Base-by-base conservation (phyloP, 2,797 vertebrate genomes). In the Meriones psammophilus region DNA sequence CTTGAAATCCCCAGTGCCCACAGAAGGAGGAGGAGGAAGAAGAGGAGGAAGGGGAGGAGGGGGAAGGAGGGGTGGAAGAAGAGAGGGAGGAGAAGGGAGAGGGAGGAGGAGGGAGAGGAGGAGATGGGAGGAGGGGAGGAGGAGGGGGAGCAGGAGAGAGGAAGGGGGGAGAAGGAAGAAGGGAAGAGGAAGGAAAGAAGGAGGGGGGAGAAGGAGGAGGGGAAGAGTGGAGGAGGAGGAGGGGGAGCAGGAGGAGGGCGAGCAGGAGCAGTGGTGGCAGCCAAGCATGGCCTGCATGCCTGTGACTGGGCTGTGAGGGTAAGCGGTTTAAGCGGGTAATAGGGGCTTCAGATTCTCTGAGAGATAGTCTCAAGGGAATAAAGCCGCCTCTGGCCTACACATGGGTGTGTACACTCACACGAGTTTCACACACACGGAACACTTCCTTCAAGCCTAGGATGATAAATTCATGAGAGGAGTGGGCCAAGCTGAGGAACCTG, bases 391-490 rank as follows among this genome's bases (percentile, higher is more conserved):
- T 79, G 10, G 30, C 77, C 77, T 79, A 80, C 54, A 58, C 50
- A 24, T 22, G 17, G 77, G 20, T 56, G 30, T 54, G 8, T 15
- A 33, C 17, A 56, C n/a, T n/a, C 17, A 33, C 30, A 78, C 28
- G 50, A 74, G 9, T 24, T 9, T 39, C 39, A 74, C 18, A 50
- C 24, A 78, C 28, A 78, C 14, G n/a, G 24, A 92, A 64, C 33
- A 56, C 60, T 66, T 87, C 81, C 74, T 89, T 71, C 30, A 10
- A 74, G 77, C 58, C n/a, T 83, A 85, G 50, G 60, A 95, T 90
- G 68, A 81, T 81, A 54, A 42, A 17, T 56, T 54, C 68, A 0
- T 39, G 64, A 5, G 33, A 94, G 20, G 5, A 92, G 17, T 8
- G 66, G 17, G 62, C 66, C 84, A 62, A 91, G 15, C 50, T 97